Conservation (phyloP, 1,140 invertebrate species). For the Atta colombica region DNA sequence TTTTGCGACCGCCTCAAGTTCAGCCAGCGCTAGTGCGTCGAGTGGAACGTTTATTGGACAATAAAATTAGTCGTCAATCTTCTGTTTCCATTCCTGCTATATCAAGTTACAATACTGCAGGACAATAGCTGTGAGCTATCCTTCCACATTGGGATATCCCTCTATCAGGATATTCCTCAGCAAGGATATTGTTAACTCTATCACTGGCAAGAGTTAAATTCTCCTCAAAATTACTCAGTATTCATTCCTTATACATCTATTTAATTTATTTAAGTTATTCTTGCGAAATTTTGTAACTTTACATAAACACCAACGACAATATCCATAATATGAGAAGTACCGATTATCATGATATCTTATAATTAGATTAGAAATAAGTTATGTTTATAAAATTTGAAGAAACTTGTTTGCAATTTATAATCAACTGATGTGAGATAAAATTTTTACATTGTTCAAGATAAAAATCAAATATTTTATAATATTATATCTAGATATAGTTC, state of each 20-base stretch:
- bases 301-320: too few relatives aligned
- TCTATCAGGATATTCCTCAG: not conserved
- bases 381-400: not conserved
- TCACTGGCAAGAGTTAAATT: not conserved
- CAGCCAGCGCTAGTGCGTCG: slow-evolving; percentile 15
- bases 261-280: not conserved
- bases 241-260: not conserved
- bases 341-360: too few relatives aligned
- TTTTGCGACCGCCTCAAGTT: slow-evolving; percentile 35
- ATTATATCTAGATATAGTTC: not conserved
- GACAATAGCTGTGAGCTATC: not conserved
- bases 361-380: not conserved
- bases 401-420: not conserved
- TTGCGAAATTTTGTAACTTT: not conserved
- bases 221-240: not conserved
- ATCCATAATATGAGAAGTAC: too few relatives aligned
- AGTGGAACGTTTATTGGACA: not conserved
- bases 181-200: not conserved
- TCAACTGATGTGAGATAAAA: not conserved
- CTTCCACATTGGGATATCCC: not conserved
- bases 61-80: not conserved
- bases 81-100: not conserved
- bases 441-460: not conserved
- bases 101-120: not conserved
- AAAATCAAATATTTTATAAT: not conserved